phyloP scores from a whole-genome alignment of 2,113 vertebrate genomes.

The Meriones unguiculatus region DNA sequence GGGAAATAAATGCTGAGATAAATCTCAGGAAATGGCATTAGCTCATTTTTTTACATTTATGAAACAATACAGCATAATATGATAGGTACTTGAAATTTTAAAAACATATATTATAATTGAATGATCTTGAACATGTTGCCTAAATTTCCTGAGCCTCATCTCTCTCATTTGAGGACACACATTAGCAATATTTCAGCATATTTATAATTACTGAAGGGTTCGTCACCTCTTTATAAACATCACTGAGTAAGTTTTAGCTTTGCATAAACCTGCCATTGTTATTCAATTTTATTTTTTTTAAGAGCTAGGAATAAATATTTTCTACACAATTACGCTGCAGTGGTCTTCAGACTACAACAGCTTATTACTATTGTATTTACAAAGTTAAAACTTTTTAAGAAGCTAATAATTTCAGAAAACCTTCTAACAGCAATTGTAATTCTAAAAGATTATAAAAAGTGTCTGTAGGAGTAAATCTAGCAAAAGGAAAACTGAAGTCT shows the following conservation, averaged over 20 bases:
- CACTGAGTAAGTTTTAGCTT: neutral
- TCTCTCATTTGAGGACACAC: neutral
- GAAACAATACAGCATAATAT: neutral
- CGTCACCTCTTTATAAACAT: neutral
- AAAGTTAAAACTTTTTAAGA: neutral
- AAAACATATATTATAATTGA: neutral
- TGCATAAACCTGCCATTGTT: neutral
- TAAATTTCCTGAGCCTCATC: neutral
- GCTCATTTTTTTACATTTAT: neutral
- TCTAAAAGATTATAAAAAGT: neutral
- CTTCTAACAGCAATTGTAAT: neutral
- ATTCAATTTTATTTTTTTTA: conserved; percentile 19
- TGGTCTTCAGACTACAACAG: neutral
- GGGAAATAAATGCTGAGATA: neutral
- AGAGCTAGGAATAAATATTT: neutral
- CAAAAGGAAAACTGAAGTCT: neutral
- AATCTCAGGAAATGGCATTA: neutral
- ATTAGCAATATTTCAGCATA: neutral
- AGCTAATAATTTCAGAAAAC: conserved; percentile 17
- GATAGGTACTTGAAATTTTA: too few relatives aligned
- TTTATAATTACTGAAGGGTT: neutral
- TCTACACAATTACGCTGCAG: neutral
- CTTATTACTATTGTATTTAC: neutral
- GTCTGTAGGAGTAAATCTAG: neutral
- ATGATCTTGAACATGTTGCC: neutral